Evolutionary conservation across 2,888 invertebrate genomes (phyloP).

Genomic region (Periphyllus acericola): DNA sequence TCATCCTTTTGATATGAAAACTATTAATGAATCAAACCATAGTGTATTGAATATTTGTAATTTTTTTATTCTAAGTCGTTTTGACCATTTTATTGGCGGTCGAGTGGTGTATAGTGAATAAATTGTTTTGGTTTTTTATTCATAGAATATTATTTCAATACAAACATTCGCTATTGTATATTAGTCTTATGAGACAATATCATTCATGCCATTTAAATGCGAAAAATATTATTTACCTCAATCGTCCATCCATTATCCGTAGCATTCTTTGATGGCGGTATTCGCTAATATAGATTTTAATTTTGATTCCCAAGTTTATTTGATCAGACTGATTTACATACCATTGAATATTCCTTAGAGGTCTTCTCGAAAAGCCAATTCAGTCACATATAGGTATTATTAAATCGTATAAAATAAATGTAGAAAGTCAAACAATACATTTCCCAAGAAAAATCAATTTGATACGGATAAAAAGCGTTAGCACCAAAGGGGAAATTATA

Average conservation of each 20-base stretch:
- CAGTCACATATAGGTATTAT: neutral
- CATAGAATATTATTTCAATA: no score
- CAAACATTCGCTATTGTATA: no score
- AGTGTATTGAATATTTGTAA: neutral
- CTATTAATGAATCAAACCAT: neutral
- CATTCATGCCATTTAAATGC: no score
- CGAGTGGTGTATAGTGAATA: neutral
- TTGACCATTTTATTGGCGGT: neutral
- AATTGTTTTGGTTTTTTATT: no score
- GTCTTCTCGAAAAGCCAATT: neutral
- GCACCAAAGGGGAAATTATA: neutral
- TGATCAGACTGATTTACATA: slow-evolving; percentile 31
- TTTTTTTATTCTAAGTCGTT: neutral
- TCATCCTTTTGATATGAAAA: neutral
- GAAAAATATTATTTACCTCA: no score
- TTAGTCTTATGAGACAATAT: no score
- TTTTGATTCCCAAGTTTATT: slow-evolving; percentile 11
- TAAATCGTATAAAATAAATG: neutral
- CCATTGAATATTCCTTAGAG: slow-evolving; percentile 20
- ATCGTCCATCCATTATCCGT: neutral
- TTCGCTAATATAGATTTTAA: slow-evolving; percentile 23
- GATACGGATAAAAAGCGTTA: neutral
- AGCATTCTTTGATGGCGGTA: neutral
- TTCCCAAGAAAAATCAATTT: neutral
- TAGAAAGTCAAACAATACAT: neutral